These are phyloP conservation scores for Drosophila flavopinicola DNA, from an alignment of 2,888 invertebrate species.

Conservation along the genomic window DNA sequence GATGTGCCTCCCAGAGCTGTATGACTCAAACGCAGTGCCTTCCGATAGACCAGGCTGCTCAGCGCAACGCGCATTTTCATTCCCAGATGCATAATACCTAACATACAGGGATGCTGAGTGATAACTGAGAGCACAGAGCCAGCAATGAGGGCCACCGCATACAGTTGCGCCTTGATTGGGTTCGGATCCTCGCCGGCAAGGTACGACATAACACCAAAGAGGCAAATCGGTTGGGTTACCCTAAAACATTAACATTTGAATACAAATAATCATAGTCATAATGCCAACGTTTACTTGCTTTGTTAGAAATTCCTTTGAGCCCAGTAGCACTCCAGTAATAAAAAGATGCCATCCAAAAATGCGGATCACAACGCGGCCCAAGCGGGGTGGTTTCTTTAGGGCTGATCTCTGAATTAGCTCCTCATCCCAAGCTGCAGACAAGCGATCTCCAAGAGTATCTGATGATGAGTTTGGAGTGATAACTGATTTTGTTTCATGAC, in stretches of 20 bases:
- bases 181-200: slow-evolving; percentile 81
- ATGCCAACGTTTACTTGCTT: slow-evolving; percentile 63
- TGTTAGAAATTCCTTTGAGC: slow-evolving; percentile 87
- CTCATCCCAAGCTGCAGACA: slow-evolving; percentile 31
- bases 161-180: slow-evolving; percentile 88
- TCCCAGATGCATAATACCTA: slow-evolving; percentile 88
- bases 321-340: slow-evolving; percentile 86
- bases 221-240: slow-evolving; percentile 87
- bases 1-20: slow-evolving; percentile 91
- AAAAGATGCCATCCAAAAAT: slow-evolving; percentile 85
- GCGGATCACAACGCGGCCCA: slow-evolving; percentile 15
- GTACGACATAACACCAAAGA: slow-evolving; percentile 87
- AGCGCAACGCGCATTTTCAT: slow-evolving; percentile 89
- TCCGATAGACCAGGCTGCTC: slow-evolving; percentile 89
- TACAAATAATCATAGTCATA: neutral
- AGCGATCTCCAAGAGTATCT: slow-evolving; percentile 42
- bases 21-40: slow-evolving; percentile 88
- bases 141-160: slow-evolving; percentile 89
- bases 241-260: slow-evolving; percentile 80
- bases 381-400: slow-evolving; percentile 28
- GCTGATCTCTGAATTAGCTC: slow-evolving; percentile 27
- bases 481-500: neutral
- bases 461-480: neutral
- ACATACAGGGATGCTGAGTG: slow-evolving; percentile 93
- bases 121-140: slow-evolving; percentile 90